A percentile compares a stretch with the other conserved stretches of the same genome.
Conservation (phyloP, 37 sponge, comb jelly and placozoan species). For the Haliclona indistincta region DNA sequence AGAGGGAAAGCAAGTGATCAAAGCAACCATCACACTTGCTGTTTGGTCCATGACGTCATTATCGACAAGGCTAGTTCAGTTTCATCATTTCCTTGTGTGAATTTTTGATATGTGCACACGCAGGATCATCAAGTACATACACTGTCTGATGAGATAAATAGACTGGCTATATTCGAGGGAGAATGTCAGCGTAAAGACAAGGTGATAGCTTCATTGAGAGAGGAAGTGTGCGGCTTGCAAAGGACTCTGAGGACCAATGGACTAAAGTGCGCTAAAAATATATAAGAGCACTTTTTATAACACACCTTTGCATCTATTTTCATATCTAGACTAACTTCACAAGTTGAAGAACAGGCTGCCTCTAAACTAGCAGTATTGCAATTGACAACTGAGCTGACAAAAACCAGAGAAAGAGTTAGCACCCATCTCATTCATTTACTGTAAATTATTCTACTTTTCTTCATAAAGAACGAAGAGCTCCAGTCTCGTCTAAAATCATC, state of each 20-base stretch:
- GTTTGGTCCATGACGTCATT: too few species aligned
- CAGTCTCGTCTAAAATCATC: background rate
- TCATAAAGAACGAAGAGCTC: background rate
- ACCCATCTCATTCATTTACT: background rate
- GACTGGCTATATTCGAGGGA: background rate
- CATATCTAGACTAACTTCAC: background rate
- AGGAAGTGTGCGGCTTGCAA: conserved; percentile 21
- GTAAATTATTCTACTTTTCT: background rate
- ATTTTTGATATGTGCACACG: too few species aligned
- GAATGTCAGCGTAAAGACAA: conserved; percentile 43
- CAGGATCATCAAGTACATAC: conserved; percentile 36
- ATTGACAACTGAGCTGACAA: background rate
- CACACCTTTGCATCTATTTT: background rate
- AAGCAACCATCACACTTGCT: too few species aligned
- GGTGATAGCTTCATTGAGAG: conserved; percentile 32
- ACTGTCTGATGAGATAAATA: background rate
- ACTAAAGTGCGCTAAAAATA: conserved; percentile 6
- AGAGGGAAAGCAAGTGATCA: too few species aligned
- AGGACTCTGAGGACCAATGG: conserved; percentile 10
- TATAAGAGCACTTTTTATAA: background rate
- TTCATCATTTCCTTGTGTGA: too few species aligned
- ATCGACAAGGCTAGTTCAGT: too few species aligned
- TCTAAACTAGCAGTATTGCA: background rate
- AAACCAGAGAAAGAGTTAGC: background rate
- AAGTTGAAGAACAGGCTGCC: background rate